These are phyloP conservation scores for Laothoe populi DNA, from an alignment of 2,888 invertebrate species.

Conservation along the genomic window DNA sequence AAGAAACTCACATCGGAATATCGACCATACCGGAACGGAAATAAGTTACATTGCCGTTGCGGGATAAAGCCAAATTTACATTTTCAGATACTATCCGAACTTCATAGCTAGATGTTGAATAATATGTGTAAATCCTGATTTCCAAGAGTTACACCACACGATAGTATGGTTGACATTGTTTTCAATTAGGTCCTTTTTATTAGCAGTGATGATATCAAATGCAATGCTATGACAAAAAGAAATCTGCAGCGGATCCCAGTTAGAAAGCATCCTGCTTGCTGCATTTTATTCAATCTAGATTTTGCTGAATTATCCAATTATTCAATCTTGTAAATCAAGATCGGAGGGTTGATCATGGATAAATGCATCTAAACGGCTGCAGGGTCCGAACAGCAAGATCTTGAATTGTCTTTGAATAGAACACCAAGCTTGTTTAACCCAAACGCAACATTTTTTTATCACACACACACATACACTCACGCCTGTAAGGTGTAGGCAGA, in stretches of 20 bases:
- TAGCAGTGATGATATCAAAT: not conserved
- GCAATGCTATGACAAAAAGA: conserved; percentile 1
- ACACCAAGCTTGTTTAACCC: not conserved
- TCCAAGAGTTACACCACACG: too few relatives aligned
- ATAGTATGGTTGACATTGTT: not conserved
- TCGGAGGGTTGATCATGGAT: conserved; percentile 18
- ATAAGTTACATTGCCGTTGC: too few relatives aligned
- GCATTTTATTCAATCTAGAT: conserved; percentile 20
- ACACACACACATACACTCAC: too few relatives aligned
- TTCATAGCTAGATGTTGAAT: too few relatives aligned
- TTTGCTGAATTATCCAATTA: conserved; percentile 11
- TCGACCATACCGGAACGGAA: too few relatives aligned
- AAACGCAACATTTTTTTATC: too few relatives aligned
- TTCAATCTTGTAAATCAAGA: conserved; percentile 27
- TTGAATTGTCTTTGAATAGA: not conserved
- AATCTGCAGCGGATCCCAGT: not conserved
- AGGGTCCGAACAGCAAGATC: not conserved
- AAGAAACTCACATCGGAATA: too few relatives aligned
- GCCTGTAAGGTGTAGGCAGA: too few relatives aligned
- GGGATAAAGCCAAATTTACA: too few relatives aligned
- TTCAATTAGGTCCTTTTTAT: not conserved
- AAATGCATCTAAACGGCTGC: not conserved
- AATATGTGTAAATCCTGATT: too few relatives aligned
- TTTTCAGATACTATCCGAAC: too few relatives aligned
- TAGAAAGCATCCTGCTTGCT: conserved; percentile 14